A percentile compares a stretch with the other conserved stretches of the same genome.
phyloP scores from a whole-genome alignment of 2,888 invertebrate genomes.

The Ochlodes sylvanus region DNA sequence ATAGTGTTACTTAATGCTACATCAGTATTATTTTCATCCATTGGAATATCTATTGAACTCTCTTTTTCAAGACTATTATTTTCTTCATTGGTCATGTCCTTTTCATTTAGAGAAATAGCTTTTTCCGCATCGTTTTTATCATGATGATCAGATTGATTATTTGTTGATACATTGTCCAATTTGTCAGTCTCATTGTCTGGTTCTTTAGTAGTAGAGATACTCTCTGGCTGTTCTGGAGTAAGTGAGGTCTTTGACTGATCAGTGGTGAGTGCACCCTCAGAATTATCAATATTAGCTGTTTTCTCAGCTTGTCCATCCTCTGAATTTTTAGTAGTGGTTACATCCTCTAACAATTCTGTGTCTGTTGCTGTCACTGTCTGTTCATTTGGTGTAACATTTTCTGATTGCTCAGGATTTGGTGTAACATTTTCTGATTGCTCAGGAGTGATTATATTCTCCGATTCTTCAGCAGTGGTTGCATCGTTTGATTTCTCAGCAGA shows the following conservation, averaged over 20 bases:
- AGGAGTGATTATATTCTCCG: not conserved
- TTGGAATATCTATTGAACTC: constrained; percentile 29
- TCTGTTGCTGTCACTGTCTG: not conserved
- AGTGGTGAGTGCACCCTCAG: not conserved
- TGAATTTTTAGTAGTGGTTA: not conserved
- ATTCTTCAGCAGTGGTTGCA: not conserved
- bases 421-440: not conserved
- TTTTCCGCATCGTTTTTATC: constrained; percentile 11
- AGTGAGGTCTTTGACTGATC: not conserved
- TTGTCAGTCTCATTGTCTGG: not conserved
- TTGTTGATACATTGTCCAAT: not conserved
- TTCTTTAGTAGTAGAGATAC: constrained; percentile 21
- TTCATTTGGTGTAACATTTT: not conserved
- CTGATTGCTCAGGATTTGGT: not conserved
- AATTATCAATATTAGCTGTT: not conserved
- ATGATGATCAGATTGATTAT: constrained; percentile 10
- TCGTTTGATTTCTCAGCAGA: not conserved
- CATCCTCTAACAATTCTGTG: not conserved
- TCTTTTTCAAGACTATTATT: constrained; percentile 12
- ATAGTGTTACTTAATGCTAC: constrained; percentile 34
- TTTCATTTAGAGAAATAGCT: constrained; percentile 14
- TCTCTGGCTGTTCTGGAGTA: constrained; percentile 22
- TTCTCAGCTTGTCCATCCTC: not conserved
- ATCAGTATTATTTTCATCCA: constrained; percentile 27
- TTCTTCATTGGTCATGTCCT: not conserved